phyloP scores from a whole-genome alignment of 2,888 invertebrate species.

The Drosophila borealis region DNA sequence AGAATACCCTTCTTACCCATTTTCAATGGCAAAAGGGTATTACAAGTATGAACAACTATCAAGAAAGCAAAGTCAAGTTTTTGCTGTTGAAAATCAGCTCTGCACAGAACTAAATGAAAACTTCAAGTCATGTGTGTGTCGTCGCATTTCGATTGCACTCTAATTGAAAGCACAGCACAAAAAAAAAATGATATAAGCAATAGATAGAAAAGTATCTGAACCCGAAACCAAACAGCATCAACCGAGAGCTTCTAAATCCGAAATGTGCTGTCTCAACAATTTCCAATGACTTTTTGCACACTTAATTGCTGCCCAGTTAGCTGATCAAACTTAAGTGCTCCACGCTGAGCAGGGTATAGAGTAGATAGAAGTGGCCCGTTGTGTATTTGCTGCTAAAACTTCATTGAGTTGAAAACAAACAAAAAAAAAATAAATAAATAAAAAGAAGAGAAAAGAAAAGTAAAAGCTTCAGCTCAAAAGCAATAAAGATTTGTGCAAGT shows the following conservation, averaged over 20 bases:
- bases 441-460: conserved; percentile 21
- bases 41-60: background rate
- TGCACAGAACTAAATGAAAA: conserved; percentile 47
- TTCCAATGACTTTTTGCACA: background rate
- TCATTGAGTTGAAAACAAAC: conserved; percentile 23
- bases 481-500: conserved; percentile 71
- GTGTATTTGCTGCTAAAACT: conserved; percentile 25
- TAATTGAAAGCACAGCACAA: conserved; percentile 32
- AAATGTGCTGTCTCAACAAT: background rate
- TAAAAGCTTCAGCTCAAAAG: conserved; percentile 48
- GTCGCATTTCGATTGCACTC: conserved; percentile 18
- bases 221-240: background rate
- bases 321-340: conserved; percentile 10
- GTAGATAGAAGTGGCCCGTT: conserved; percentile 6
- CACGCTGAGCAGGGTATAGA: background rate
- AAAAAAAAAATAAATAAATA: conserved; percentile 6
- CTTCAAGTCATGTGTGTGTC: conserved; percentile 26
- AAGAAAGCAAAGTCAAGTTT: conserved; percentile 32
- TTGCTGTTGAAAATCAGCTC: conserved; percentile 23
- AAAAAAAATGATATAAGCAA: background rate
- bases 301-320: background rate
- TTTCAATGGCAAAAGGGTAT: no score
- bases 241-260: background rate
- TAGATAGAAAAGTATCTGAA: background rate
- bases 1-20: no score